Evolutionary conservation across 2,797 vertebrate species (phyloP).

Genomic region (Astyanax mexicanus): DNA sequence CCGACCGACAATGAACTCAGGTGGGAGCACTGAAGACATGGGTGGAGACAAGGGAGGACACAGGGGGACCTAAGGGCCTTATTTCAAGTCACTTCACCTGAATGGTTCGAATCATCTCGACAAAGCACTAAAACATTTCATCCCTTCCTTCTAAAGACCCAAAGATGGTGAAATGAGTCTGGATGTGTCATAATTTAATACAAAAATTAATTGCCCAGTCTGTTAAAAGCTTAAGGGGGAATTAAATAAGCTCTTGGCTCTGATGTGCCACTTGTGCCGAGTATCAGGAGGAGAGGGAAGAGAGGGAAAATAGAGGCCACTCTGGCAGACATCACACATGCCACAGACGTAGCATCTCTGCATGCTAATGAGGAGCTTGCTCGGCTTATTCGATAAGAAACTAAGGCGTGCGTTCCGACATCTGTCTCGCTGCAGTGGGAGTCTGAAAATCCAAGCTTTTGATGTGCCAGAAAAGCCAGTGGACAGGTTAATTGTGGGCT

Average conservation of each 20-base stretch:
- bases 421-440: neutral
- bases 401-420: neutral
- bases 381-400: neutral
- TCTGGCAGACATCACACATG: constrained; percentile 13
- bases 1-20: too few relatives aligned
- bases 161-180: constrained; percentile 59
- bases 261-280: constrained; percentile 47
- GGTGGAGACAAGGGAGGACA: too few relatives aligned
- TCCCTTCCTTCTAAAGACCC: constrained; percentile 64
- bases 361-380: constrained; percentile 30
- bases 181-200: constrained; percentile 57
- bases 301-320: constrained; percentile 11
- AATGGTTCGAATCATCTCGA: constrained; percentile 52
- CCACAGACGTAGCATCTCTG: constrained; percentile 11
- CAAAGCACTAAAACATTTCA: constrained; percentile 36
- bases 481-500: constrained; percentile 41
- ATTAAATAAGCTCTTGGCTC: constrained; percentile 61
- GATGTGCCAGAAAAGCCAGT: constrained; percentile 13
- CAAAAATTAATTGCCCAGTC: constrained; percentile 64
- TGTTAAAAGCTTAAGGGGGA: constrained; percentile 60
- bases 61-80: neutral
- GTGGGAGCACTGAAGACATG: neutral
- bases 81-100: constrained; percentile 20
- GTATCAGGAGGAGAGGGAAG: constrained; percentile 16
- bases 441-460: neutral